Evolutionary conservation across 2,888 invertebrate genomes (phyloP), one percentile per base, ranked within the genome.

Genomic region (Esperia sulphurella): DNA sequence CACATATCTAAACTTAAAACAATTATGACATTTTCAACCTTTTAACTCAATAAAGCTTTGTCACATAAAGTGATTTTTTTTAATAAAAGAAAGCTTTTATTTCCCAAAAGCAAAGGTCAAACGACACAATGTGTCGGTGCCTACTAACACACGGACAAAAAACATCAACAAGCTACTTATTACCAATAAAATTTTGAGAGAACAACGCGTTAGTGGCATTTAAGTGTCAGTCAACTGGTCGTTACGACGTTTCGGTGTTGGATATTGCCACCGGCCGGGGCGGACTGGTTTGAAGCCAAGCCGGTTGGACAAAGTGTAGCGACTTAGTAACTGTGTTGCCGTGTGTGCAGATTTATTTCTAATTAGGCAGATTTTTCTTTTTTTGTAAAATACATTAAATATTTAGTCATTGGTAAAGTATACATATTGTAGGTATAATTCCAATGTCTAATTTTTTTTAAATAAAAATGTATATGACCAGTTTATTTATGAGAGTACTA

Each of bases 171-270:
- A 61, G 77, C 79, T 84, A 82, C 83, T 85, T 84, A 80, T 69
- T 72, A 83, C 71, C 71, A 80, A 86, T 87, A 86, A 84, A 81
- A 79, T 71, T 85, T 88, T 70, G 78, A 82, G 75, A 75, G 79
- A 81, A 83, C 79, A 82, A 75, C 79, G 72, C 74, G 61, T 86
- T 81, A 86, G 79, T 85, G 84, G 86, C 79, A 85, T 84, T 84
- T 80, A 83, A 69, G 85, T 86, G 88, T 87, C 88, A 87, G 84
- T 88, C 86, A 86, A 88, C 85, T 78, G 83, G 83, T 61, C 56
- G 62, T 78, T 89, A 75, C 45, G 81, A 48, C 71, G 68, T 86
- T 87, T 73, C 64, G 67, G 54, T 61, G 39, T 49, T 55, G 65
- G 55, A 44, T 12, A 48, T 52, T 48, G 61, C 53, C 57, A 61